Conservation (phyloP, 1,140 invertebrate species). For the Magallana ariakensis region DNA sequence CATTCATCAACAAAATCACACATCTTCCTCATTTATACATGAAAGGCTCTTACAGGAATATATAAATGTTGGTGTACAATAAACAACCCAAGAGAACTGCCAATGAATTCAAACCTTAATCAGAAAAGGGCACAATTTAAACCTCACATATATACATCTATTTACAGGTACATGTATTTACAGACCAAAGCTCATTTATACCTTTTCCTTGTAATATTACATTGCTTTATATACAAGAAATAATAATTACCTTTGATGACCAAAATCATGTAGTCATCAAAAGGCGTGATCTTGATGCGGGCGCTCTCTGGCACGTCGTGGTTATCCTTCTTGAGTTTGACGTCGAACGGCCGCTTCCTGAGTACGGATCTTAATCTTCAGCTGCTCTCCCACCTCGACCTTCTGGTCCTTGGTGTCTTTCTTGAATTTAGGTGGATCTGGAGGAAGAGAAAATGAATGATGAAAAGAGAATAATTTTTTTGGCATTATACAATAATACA, state of each 20-base stretch:
- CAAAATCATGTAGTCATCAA: constrained; percentile 97
- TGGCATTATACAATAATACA: not conserved
- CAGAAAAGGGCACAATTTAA: too few relatives aligned
- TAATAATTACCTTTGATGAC: constrained; percentile 74
- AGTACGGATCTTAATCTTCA: constrained; percentile 79
- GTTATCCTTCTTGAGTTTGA: constrained; percentile 91
- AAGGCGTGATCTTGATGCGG: constrained; percentile 95
- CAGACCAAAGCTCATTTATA: too few relatives aligned
- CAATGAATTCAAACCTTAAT: too few relatives aligned
- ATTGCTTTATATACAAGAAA: too few relatives aligned
- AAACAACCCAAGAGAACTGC: too few relatives aligned
- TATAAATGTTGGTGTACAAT: too few relatives aligned
- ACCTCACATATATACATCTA: too few relatives aligned
- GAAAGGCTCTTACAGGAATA: too few relatives aligned
- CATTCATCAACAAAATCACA: too few relatives aligned
- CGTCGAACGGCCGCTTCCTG: constrained; percentile 93
- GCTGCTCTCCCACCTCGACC: constrained; percentile 76
- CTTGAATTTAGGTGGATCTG: constrained; percentile 88
- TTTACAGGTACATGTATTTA: too few relatives aligned
- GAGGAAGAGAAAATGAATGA: not conserved
- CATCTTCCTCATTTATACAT: too few relatives aligned
- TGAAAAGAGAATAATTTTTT: not conserved
- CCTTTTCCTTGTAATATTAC: too few relatives aligned
- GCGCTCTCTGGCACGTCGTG: constrained; percentile 86
- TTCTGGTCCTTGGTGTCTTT: constrained; percentile 75